Percentiles rank a stretch among this genome's conserved stretches.
Conservation (phyloP, 2,113 vertebrate species). For the Sander lucioperca region DNA sequence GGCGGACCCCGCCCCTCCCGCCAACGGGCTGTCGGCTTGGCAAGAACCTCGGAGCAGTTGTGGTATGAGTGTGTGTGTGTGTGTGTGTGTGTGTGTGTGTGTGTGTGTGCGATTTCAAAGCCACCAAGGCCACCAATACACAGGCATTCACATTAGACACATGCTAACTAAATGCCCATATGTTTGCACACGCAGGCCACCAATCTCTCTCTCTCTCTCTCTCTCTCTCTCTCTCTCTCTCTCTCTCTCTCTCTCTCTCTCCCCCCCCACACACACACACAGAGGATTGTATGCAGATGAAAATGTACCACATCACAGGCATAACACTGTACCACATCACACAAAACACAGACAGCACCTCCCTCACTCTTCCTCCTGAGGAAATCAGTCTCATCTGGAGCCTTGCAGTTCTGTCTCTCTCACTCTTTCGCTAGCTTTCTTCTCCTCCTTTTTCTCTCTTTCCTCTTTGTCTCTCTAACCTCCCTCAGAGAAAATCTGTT, state of each 20-base stretch:
- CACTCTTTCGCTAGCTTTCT: background rate
- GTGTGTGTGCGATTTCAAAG: conserved; percentile 13
- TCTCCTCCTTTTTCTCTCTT: background rate
- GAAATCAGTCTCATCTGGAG: conserved; percentile 45
- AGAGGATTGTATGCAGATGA: conserved; percentile 25
- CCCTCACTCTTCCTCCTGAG: conserved; percentile 31
- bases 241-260: background rate
- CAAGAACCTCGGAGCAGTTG: conserved; percentile 6
- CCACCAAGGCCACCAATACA: conserved; percentile 20
- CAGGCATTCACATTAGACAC: conserved; percentile 28
- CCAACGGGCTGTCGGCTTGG: conserved; percentile 58
- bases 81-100: conserved; percentile 8
- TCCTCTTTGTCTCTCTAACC: background rate
- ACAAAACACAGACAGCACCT: conserved; percentile 7
- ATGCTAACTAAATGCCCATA: conserved; percentile 34
- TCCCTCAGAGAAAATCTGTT: background rate
- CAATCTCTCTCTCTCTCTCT: background rate
- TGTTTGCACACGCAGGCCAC: conserved; percentile 21
- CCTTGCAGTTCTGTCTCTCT: background rate
- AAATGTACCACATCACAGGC: conserved; percentile 45
- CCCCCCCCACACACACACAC: background rate
- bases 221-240: no score
- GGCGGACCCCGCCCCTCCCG: conserved; percentile 13
- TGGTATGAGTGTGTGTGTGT: background rate
- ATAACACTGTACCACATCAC: conserved; percentile 21